Conservation (phyloP, 2,888 invertebrate genomes). For the Pterobdella sp. region DNA sequence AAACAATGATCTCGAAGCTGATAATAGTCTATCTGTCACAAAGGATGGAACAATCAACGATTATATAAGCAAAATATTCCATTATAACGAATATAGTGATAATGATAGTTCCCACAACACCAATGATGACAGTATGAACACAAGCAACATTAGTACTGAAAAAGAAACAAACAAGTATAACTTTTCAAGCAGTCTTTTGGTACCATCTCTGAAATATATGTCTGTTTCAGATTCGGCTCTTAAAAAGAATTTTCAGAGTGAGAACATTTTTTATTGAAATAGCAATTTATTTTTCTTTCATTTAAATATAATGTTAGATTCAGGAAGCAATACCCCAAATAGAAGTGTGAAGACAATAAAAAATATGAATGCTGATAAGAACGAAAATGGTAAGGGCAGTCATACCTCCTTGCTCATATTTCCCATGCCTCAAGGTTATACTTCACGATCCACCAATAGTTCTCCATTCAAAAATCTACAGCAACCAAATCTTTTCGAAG, state of each 20-base stretch:
- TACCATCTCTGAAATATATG: not conserved
- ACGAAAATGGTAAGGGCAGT: not conserved
- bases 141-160: not conserved
- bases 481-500: not conserved
- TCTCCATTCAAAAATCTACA: not conserved
- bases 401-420: not conserved
- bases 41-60: conserved; percentile 10
- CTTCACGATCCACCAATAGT: not conserved
- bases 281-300: no score
- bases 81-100: not conserved
- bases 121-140: not conserved
- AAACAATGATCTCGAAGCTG: not conserved
- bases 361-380: not conserved
- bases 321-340: not conserved
- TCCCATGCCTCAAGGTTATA: not conserved
- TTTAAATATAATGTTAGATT: no score
- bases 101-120: not conserved
- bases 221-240: not conserved
- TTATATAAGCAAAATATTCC: not conserved
- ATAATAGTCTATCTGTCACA: not conserved
- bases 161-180: not conserved
- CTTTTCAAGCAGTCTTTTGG: not conserved
- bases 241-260: not conserved
- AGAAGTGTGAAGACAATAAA: not conserved
- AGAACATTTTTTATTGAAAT: no score